Evolutionary conservation across 2,888 invertebrate genomes (phyloP).

Genomic region (Dolomedes plantarius): DNA sequence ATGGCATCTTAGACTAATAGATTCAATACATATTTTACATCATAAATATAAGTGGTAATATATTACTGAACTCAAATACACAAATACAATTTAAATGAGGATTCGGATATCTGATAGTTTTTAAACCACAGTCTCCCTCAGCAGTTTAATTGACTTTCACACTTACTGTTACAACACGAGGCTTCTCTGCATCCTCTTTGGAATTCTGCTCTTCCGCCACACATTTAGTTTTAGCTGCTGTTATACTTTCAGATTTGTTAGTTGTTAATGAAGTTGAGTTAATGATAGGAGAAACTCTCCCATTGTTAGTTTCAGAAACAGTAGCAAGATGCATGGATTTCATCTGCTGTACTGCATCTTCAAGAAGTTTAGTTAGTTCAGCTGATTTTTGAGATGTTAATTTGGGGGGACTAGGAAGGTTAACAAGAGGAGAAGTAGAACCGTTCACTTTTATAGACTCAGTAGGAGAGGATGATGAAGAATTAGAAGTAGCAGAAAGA

Average conservation of each 20-base stretch:
- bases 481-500: slow-evolving; percentile 29
- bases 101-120: no score
- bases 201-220: slow-evolving; percentile 9
- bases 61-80: no score
- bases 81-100: no score
- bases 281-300: slow-evolving; percentile 23
- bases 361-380: slow-evolving; percentile 67
- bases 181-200: slow-evolving; percentile 31
- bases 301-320: slow-evolving; percentile 50
- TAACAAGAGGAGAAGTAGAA: slow-evolving; percentile 15
- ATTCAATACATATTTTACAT: no score
- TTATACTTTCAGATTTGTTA: slow-evolving; percentile 2
- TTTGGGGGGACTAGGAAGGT: slow-evolving; percentile 30
- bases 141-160: neutral
- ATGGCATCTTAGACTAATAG: no score
- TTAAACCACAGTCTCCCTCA: no score
- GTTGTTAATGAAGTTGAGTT: slow-evolving; percentile 16
- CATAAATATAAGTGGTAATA: no score
- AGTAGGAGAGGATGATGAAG: slow-evolving; percentile 22
- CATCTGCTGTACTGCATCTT: slow-evolving; percentile 64
- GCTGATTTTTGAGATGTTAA: slow-evolving; percentile 58
- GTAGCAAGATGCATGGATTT: slow-evolving; percentile 63
- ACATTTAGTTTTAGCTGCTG: slow-evolving; percentile 15
- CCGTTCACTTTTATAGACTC: slow-evolving; percentile 21
- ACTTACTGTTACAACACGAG: slow-evolving; percentile 66